Conservation (phyloP, 64 coral and sea anemone genomes). For the Exaiptasia diaphana region DNA sequence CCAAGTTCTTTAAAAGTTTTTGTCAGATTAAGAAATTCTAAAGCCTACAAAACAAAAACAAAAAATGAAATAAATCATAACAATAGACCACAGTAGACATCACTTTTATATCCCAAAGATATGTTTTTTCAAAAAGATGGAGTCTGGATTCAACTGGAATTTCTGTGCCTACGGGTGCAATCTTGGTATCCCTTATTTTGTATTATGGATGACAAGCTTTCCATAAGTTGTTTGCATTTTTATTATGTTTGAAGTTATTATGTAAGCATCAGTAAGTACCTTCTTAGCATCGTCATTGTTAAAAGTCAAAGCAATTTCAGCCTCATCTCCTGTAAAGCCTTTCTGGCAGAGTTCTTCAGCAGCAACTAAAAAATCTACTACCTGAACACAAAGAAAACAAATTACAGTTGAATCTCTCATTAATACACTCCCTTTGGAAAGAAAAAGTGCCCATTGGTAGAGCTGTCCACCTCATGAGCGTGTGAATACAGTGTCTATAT, state of each 20-base stretch:
- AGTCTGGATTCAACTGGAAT: too few relatives aligned
- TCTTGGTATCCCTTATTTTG: neutral
- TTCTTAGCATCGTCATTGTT: constrained; percentile 60
- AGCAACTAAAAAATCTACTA: constrained; percentile 67
- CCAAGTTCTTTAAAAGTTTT: constrained; percentile 79
- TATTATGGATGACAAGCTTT: neutral
- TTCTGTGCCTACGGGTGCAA: neutral
- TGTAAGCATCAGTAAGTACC: constrained; percentile 26
- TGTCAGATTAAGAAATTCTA: constrained; percentile 76
- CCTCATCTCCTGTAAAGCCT: constrained; percentile 49
- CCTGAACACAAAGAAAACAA: constrained; percentile 12
- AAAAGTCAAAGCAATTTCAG: constrained; percentile 63
- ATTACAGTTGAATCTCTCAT: neutral
- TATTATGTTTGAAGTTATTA: neutral
- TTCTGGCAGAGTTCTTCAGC: constrained; percentile 57
- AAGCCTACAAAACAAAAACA: constrained; percentile 32
- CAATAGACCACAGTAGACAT: neutral
- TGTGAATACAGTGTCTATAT: too few relatives aligned
- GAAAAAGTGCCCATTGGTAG: too few relatives aligned
- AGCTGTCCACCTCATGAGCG: neutral
- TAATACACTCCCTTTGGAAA: neutral
- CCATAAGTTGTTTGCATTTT: neutral
- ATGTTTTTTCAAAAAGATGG: too few relatives aligned
- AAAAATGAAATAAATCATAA: neutral
- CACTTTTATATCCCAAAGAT: neutral